Percentiles rank a stretch among this genome's conserved stretches.
Conservation (phyloP, 2,113 vertebrate species). For the Amia ocellicauda region DNA sequence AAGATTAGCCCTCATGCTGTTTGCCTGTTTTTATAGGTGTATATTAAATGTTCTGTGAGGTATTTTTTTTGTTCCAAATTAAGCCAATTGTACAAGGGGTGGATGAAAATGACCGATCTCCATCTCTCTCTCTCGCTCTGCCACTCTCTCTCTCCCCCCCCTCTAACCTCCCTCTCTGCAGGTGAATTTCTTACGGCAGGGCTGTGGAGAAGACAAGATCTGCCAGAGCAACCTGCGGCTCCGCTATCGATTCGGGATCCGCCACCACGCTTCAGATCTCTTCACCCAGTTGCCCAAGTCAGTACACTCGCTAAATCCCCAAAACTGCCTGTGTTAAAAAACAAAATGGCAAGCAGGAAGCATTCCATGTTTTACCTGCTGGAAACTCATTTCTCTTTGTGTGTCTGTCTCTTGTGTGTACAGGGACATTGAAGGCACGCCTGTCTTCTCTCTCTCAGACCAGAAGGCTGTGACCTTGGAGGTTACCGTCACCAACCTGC, state of each 20-base stretch:
- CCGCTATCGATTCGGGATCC: slow-evolving; percentile 71
- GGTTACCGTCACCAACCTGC: slow-evolving; percentile 77
- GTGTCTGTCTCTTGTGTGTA: background rate
- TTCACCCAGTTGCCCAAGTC: slow-evolving; percentile 82
- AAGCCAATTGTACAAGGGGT: no score
- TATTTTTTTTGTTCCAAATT: no score
- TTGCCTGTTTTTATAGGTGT: no score
- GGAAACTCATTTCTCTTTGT: slow-evolving; percentile 2
- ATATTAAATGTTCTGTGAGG: no score
- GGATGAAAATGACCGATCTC: no score
- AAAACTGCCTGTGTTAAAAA: no score
- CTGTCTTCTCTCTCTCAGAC: slow-evolving; percentile 77
- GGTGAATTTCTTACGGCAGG: slow-evolving; percentile 88
- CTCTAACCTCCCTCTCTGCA: slow-evolving; percentile 30
- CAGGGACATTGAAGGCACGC: slow-evolving; percentile 65
- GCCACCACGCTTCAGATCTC: slow-evolving; percentile 55
- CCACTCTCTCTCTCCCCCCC: slow-evolving; percentile 12
- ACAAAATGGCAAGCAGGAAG: no score
- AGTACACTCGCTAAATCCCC: slow-evolving; percentile 28
- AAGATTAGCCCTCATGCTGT: no score
- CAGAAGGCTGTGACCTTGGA: slow-evolving; percentile 83
- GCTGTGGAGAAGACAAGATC: slow-evolving; percentile 85
- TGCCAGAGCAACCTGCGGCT: slow-evolving; percentile 93
- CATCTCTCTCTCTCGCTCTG: background rate
- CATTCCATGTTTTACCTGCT: no score